phyloP scores from a whole-genome alignment of 2,113 vertebrate genomes.

The Sander lucioperca region DNA sequence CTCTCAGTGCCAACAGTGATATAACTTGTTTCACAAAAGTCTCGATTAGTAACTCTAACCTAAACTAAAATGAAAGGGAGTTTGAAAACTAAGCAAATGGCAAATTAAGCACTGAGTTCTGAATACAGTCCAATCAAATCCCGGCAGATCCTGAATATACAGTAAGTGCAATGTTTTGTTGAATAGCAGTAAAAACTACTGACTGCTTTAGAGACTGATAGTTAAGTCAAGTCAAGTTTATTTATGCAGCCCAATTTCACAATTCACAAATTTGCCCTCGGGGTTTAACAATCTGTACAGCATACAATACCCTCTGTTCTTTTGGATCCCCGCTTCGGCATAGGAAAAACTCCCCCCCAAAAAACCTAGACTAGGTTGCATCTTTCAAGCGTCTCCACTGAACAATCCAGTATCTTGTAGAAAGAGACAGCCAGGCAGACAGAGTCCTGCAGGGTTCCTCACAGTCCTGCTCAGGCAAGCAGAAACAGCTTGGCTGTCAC shows the following conservation, averaged over 20 bases:
- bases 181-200: neutral
- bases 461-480: slow-evolving; percentile 79
- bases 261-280: neutral
- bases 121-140: neutral
- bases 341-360: neutral
- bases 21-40: too few species aligned
- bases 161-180: neutral
- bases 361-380: neutral
- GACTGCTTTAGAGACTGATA: slow-evolving; percentile 7
- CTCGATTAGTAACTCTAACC: neutral
- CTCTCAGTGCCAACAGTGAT: too few species aligned
- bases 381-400: slow-evolving; percentile 20
- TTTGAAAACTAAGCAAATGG: neutral
- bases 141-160: neutral
- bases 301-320: neutral
- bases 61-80: neutral
- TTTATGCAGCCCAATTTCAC: neutral
- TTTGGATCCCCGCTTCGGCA: neutral
- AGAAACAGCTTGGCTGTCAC: slow-evolving; percentile 70
- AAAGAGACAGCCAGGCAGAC: slow-evolving; percentile 62
- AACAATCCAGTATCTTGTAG: slow-evolving; percentile 43
- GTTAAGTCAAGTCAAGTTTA: neutral
- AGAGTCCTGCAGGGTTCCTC: slow-evolving; percentile 68
- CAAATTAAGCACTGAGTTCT: neutral
- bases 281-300: neutral